Conservation (phyloP, 2,797 vertebrate species). For the Myotis vivesi region DNA sequence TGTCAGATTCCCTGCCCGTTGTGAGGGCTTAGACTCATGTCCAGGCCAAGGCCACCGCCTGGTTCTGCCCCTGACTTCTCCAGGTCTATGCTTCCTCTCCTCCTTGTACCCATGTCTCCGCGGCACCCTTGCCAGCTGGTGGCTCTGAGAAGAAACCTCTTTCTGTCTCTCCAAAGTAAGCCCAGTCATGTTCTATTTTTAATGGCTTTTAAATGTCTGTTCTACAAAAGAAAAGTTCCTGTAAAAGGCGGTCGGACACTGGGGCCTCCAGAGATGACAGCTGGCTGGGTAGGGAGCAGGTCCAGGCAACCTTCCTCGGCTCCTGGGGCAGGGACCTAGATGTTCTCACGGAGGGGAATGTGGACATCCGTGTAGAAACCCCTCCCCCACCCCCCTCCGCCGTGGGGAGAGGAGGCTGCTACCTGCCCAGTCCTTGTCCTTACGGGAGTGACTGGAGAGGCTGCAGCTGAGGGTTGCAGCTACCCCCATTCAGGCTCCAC, state of each 20-base stretch:
- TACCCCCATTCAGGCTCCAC: not conserved
- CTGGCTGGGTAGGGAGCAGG: not conserved
- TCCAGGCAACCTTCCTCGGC: not conserved
- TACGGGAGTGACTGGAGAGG: not conserved
- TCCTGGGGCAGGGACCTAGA: fast-evolving
- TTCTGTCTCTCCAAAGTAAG: slow-evolving; percentile 38
- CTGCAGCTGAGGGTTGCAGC: not conserved
- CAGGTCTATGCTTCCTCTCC: no score
- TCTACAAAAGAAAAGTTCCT: slow-evolving; percentile 34
- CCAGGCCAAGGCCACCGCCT: fast-evolving
- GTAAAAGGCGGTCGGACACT: not conserved
- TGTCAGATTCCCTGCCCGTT: not conserved
- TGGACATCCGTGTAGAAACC: fast-evolving
- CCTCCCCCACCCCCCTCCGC: no score
- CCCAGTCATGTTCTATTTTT: slow-evolving; percentile 56
- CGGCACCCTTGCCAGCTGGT: not conserved
- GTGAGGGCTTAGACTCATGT: not conserved
- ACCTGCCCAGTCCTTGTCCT: not conserved
- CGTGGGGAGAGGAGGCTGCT: not conserved
- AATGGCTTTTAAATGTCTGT: slow-evolving; percentile 38
- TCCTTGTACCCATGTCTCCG: not conserved
- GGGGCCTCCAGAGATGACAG: not conserved
- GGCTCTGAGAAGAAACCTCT: slow-evolving; percentile 20
- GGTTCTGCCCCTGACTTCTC: not conserved
- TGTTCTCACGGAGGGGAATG: not conserved